These are phyloP conservation scores for Euwallacea similis DNA, from an alignment of 1,140 invertebrate genomes.

Conservation along the genomic window DNA sequence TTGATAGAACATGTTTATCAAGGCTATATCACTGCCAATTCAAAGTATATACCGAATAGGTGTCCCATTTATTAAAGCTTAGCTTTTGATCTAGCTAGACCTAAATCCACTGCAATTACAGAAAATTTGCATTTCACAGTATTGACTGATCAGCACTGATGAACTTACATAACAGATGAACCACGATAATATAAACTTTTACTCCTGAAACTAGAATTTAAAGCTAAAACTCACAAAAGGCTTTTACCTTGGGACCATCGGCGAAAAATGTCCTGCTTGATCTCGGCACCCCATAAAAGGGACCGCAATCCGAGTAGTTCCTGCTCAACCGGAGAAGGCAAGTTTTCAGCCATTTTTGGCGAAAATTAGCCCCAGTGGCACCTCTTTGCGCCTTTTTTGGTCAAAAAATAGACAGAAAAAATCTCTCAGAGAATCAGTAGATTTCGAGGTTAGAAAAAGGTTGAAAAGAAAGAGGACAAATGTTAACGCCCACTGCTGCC, in stretches of 20 bases:
- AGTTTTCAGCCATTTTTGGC: slow-evolving; percentile 52
- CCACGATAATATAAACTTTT: too few relatives aligned
- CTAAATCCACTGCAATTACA: too few relatives aligned
- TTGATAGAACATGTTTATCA: too few relatives aligned
- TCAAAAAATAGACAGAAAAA: slow-evolving; percentile 2
- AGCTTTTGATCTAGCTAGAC: too few relatives aligned
- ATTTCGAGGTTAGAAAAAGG: slow-evolving; percentile 44
- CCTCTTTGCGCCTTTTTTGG: slow-evolving; percentile 13
- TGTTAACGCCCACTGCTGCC: slow-evolving; percentile 37
- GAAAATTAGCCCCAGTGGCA: slow-evolving; percentile 40
- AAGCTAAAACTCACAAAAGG: background rate
- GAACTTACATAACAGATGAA: too few relatives aligned
- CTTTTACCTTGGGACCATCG: slow-evolving; percentile 86
- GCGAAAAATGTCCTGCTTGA: slow-evolving; percentile 83
- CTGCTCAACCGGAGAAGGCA: slow-evolving; percentile 49
- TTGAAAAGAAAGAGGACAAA: slow-evolving; percentile 40
- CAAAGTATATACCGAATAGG: too few relatives aligned
- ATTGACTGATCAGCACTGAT: too few relatives aligned
- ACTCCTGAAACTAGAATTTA: too few relatives aligned
- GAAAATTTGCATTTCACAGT: too few relatives aligned
- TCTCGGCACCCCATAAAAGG: slow-evolving; percentile 77
- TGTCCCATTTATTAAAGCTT: too few relatives aligned
- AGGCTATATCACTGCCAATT: too few relatives aligned
- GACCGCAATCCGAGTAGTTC: slow-evolving; percentile 69
- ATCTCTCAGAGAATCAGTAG: slow-evolving; percentile 41